Percentiles rank a stretch among this genome's conserved stretches.
phyloP scores from a whole-genome alignment of 2,113 vertebrate genomes.

The Glaucomys volans region DNA sequence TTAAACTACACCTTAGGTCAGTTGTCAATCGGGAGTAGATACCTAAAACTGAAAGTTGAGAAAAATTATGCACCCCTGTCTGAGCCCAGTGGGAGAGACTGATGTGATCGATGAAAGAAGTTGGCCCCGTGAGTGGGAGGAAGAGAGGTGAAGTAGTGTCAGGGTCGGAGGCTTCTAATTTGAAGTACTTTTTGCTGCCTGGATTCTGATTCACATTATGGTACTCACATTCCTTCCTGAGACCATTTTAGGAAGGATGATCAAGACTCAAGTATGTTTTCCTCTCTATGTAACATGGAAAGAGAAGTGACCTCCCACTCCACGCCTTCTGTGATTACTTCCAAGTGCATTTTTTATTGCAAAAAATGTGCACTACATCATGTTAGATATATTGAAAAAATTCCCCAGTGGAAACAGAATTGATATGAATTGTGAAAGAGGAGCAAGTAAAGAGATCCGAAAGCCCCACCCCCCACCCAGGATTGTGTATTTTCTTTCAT shows the following conservation, averaged over 20 bases:
- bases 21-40: background rate
- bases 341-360: slow-evolving; percentile 62
- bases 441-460: slow-evolving; percentile 72
- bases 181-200: background rate
- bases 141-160: background rate
- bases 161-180: background rate
- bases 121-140: background rate
- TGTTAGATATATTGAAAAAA: slow-evolving; percentile 69
- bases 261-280: background rate
- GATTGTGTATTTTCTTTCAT: slow-evolving; percentile 71
- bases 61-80: background rate
- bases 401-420: slow-evolving; percentile 72
- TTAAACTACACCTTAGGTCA: background rate
- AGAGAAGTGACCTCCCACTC: background rate
- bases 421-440: slow-evolving; percentile 80
- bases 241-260: background rate
- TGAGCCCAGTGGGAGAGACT: background rate
- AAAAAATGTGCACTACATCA: slow-evolving; percentile 71
- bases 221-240: background rate
- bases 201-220: background rate
- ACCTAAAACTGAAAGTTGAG: background rate
- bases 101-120: background rate
- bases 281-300: background rate
- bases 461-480: slow-evolving; percentile 35
- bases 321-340: background rate